These are phyloP conservation scores for Cepaea hortensis DNA, from an alignment of 2,888 invertebrate species.

Conservation along the genomic window DNA sequence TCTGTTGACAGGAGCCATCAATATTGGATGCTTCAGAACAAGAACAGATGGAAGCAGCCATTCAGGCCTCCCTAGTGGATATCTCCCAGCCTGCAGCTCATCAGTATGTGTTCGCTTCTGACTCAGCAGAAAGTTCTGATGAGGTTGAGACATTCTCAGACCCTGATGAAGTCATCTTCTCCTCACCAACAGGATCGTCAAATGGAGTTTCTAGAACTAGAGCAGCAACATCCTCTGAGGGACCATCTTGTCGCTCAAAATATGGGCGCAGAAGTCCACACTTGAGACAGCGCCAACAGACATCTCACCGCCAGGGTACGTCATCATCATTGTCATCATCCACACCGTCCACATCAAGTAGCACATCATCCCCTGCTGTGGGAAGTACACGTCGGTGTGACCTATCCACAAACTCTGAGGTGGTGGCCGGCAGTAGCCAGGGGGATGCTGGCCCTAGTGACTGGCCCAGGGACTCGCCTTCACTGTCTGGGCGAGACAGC, in stretches of 20 bases:
- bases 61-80: conserved; percentile 75
- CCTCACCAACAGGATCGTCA: conserved; percentile 37
- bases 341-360: conserved; percentile 4
- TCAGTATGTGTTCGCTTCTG: conserved; percentile 33
- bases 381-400: not conserved
- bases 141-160: conserved; percentile 76
- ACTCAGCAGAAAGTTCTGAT: conserved; percentile 58
- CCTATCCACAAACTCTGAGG: not conserved
- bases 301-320: not conserved
- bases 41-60: conserved; percentile 77
- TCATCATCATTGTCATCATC: not conserved
- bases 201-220: conserved; percentile 20
- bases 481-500: conserved; percentile 20
- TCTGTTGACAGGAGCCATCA: conserved; percentile 48
- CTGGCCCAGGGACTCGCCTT: conserved; percentile 20
- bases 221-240: not conserved
- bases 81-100: conserved; percentile 26
- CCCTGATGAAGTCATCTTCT: conserved; percentile 65
- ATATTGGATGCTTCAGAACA: conserved; percentile 77
- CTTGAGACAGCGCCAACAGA: not conserved
- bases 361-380: not conserved
- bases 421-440: not conserved
- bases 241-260: not conserved
- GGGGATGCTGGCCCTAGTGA: not conserved
- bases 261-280: not conserved